A percentile compares a stretch with the other conserved stretches of the same genome.
Evolutionary conservation across 2,888 invertebrate genomes (phyloP).

Genomic region (Apodemia hepburni): DNA sequence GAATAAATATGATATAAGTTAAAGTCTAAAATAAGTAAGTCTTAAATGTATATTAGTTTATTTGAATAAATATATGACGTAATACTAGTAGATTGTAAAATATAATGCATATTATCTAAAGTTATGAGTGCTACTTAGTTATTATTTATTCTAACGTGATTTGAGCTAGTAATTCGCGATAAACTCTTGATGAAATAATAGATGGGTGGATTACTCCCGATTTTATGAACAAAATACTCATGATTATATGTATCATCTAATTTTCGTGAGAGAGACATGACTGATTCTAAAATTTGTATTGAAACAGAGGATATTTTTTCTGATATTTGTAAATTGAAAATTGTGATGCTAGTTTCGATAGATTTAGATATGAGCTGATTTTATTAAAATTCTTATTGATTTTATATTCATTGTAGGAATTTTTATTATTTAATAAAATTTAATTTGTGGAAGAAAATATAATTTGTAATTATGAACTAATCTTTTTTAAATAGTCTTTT

Average conservation of each 20-base stretch:
- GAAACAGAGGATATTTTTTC: slow-evolving; percentile 35
- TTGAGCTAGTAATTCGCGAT: slow-evolving; percentile 31
- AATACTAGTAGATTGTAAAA: slow-evolving; percentile 33
- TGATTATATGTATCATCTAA: slow-evolving; percentile 32
- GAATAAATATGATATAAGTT: slow-evolving; percentile 36
- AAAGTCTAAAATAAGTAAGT: slow-evolving; percentile 29
- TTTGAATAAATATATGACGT: slow-evolving; percentile 36
- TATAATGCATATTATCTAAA: slow-evolving; percentile 33
- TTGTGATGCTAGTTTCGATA: slow-evolving; percentile 21
- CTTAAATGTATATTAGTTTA: slow-evolving; percentile 33
- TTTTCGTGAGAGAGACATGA: slow-evolving; percentile 32
- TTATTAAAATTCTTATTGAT: slow-evolving; percentile 31
- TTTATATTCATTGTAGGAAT: slow-evolving; percentile 32
- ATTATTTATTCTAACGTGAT: slow-evolving; percentile 23
- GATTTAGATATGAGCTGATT: slow-evolving; percentile 31
- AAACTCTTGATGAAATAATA: slow-evolving; percentile 25
- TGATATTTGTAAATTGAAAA: slow-evolving; percentile 31
- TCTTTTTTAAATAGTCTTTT: slow-evolving; percentile 30
- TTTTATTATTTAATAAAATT: slow-evolving; percentile 24
- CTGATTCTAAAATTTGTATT: slow-evolving; percentile 32
- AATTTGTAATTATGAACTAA: slow-evolving; percentile 27
- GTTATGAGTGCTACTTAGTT: slow-evolving; percentile 32
- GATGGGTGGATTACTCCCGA: slow-evolving; percentile 20
- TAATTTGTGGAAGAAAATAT: too few species aligned
- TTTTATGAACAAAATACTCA: slow-evolving; percentile 29